Percentiles rank a stretch among this genome's conserved stretches.
phyloP scores from a whole-genome alignment of 2,797 vertebrate species.

The Silurus aristotelis region DNA sequence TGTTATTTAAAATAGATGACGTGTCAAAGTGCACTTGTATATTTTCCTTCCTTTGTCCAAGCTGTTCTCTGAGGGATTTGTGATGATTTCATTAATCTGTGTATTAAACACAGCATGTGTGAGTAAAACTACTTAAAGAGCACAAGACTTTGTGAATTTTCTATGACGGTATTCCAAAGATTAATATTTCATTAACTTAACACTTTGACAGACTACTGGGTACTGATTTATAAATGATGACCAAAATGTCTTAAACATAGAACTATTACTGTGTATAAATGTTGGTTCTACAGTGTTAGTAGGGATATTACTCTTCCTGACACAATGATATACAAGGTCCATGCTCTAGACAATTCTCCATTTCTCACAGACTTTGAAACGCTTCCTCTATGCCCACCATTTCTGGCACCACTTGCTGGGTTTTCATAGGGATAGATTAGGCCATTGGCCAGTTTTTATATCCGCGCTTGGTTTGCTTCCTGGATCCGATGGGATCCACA shows the following conservation, averaged over 20 bases:
- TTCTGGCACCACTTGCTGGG: background rate
- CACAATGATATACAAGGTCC: background rate
- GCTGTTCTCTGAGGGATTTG: slow-evolving; percentile 58
- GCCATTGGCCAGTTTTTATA: slow-evolving; percentile 29
- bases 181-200: slow-evolving; percentile 10
- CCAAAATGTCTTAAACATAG: background rate
- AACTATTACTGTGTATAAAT: background rate
- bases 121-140: slow-evolving; percentile 17
- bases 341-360: background rate
- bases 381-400: background rate
- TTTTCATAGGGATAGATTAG: background rate
- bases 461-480: background rate
- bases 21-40: slow-evolving; percentile 61
- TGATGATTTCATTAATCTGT: slow-evolving; percentile 5
- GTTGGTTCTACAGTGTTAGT: background rate
- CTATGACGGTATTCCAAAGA: background rate
- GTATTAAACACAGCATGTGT: background rate
- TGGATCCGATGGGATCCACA: background rate
- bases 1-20: slow-evolving; percentile 68
- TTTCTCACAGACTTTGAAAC: background rate
- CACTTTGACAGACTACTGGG: background rate
- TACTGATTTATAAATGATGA: slow-evolving; percentile 13
- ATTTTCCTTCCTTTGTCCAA: slow-evolving; percentile 55
- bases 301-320: background rate
- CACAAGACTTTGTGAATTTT: background rate